phyloP scores from a whole-genome alignment of 2,113 vertebrate genomes.

The Andinoacara biseriatus region DNA sequence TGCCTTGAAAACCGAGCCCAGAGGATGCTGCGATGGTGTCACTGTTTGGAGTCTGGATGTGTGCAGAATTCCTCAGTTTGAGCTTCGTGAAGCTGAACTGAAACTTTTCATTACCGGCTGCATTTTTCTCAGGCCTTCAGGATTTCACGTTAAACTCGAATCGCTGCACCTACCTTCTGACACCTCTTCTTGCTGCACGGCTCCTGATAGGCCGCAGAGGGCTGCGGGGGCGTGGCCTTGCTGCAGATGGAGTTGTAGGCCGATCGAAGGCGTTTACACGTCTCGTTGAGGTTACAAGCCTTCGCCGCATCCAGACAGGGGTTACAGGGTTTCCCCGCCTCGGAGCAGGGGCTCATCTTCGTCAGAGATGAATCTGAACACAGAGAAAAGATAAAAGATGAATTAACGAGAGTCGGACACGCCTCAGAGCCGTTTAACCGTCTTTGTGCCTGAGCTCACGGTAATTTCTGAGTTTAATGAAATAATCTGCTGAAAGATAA shows the following conservation, averaged over 20 bases:
- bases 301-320: slow-evolving; percentile 92
- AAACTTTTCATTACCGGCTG: too few species aligned
- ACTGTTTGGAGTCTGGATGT: too few species aligned
- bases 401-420: background rate
- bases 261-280: slow-evolving; percentile 91
- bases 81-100: background rate
- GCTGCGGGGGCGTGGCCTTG: slow-evolving; percentile 75
- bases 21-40: too few species aligned
- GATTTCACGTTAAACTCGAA: background rate
- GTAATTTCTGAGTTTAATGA: slow-evolving; percentile 1
- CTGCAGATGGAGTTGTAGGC: slow-evolving; percentile 91
- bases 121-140: background rate
- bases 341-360: slow-evolving; percentile 89
- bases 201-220: slow-evolving; percentile 75
- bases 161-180: slow-evolving; percentile 81
- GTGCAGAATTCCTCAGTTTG: background rate
- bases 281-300: slow-evolving; percentile 95
- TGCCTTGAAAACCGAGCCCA: too few species aligned
- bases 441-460: background rate
- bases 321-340: slow-evolving; percentile 91
- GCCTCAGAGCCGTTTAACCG: too few species aligned
- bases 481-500: slow-evolving; percentile 14
- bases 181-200: slow-evolving; percentile 90
- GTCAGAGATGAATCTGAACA: slow-evolving; percentile 77
- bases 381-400: background rate